Conservation (phyloP, 2,797 vertebrate genomes). For the Phataginus tetradactyla region DNA sequence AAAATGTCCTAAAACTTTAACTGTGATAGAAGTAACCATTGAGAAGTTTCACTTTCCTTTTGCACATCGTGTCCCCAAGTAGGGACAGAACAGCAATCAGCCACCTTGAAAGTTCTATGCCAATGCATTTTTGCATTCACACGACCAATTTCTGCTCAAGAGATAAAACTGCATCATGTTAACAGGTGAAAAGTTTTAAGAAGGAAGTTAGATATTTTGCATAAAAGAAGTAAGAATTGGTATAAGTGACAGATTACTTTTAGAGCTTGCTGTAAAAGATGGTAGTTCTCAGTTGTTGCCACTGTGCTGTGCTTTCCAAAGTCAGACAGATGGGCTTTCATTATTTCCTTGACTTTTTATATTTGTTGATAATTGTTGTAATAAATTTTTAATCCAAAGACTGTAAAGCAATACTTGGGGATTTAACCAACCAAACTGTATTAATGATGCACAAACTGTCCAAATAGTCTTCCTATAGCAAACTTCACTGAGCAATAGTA, state of each 20-base stretch:
- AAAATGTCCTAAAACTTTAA: conserved; percentile 43
- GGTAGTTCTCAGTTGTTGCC: not conserved
- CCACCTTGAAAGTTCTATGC: not conserved
- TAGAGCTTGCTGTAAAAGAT: conserved; percentile 6
- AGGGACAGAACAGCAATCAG: not conserved
- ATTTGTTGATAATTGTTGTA: conserved; percentile 74
- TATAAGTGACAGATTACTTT: not conserved
- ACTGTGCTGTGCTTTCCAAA: not conserved
- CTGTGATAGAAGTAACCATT: not conserved
- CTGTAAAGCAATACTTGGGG: conserved; percentile 71
- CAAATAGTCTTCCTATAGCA: conserved; percentile 66
- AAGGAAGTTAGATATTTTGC: not conserved
- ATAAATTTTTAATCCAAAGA: conserved; percentile 79
- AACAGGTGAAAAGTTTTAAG: not conserved
- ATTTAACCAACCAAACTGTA: conserved; percentile 74
- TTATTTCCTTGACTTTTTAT: conserved; percentile 78
- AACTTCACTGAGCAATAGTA: conserved; percentile 56
- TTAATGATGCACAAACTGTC: conserved; percentile 71
- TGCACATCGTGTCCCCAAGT: not conserved
- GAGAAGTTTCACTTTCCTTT: not conserved
- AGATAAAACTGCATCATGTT: not conserved
- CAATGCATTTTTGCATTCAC: not conserved
- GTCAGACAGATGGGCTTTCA: conserved; percentile 72
- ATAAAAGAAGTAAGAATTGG: not conserved
- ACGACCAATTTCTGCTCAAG: not conserved